phyloP scores from a whole-genome alignment of 2,797 vertebrate species.

The Rhinoraja longicauda region DNA sequence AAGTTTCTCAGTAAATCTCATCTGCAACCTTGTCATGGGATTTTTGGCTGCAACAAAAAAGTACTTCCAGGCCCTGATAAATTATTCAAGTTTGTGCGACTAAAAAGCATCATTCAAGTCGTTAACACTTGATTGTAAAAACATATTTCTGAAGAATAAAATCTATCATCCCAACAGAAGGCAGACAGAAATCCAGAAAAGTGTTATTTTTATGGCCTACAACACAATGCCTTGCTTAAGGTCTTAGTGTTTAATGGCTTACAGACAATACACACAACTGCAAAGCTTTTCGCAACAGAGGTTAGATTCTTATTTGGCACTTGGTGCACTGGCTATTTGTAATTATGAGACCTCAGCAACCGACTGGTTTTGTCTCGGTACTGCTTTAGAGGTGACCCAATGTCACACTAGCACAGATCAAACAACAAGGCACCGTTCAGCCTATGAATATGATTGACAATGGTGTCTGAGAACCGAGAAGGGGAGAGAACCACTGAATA shows the following conservation, averaged over 20 bases:
- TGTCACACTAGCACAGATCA: background rate
- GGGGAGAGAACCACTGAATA: background rate
- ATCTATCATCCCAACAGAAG: background rate
- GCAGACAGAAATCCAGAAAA: background rate
- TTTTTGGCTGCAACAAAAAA: background rate
- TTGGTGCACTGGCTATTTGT: background rate
- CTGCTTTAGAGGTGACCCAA: background rate
- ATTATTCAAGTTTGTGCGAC: background rate
- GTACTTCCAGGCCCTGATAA: background rate
- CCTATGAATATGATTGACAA: background rate
- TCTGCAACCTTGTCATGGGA: background rate
- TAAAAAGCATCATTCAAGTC: background rate
- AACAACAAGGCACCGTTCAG: background rate
- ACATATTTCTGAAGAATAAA: background rate
- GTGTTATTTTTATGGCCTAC: background rate
- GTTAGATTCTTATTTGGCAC: background rate
- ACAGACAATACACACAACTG: background rate
- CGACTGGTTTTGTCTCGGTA: background rate
- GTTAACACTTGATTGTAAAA: background rate
- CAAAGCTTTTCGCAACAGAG: background rate
- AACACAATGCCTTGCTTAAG: background rate
- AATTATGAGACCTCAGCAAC: constrained; percentile 3
- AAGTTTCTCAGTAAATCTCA: background rate
- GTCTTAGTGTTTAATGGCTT: background rate
- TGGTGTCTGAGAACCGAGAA: background rate